phyloP scores from a whole-genome alignment of 2,797 vertebrate species.

The Chiloscyllium punctatum region DNA sequence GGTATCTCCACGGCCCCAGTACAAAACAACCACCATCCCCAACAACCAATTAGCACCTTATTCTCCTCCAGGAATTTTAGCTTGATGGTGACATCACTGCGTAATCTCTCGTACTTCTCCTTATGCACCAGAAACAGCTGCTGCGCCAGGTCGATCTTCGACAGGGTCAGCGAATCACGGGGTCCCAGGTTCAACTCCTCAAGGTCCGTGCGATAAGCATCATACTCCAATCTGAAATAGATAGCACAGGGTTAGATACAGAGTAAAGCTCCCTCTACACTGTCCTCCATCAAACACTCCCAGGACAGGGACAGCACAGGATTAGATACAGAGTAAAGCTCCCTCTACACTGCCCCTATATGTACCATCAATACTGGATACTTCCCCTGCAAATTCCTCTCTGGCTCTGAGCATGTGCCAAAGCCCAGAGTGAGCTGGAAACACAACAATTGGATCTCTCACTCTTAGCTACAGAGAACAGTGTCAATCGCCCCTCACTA shows the following conservation, averaged over 20 bases:
- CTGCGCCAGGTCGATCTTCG: slow-evolving; percentile 82
- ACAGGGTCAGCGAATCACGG: slow-evolving; percentile 70
- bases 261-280: not conserved
- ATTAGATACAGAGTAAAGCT: not conserved
- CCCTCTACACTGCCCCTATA: not conserved
- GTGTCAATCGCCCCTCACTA: no score
- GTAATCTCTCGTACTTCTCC: slow-evolving; percentile 87
- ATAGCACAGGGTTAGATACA: not conserved
- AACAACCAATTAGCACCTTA: slow-evolving; percentile 62
- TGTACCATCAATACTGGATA: no score
- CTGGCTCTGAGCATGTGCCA: no score
- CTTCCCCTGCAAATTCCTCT: no score
- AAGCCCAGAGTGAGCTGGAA: no score
- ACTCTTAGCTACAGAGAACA: no score
- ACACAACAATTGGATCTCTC: no score
- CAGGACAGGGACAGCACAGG: not conserved
- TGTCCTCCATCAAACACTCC: no score
- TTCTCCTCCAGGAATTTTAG: slow-evolving; percentile 97
- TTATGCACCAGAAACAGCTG: slow-evolving; percentile 84
- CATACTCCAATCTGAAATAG: slow-evolving; percentile 77
- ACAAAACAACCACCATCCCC: not conserved
- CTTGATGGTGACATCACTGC: slow-evolving; percentile 91
- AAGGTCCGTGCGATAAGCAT: slow-evolving; percentile 90
- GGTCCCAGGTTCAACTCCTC: slow-evolving; percentile 87
- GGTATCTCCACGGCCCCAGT: not conserved